These are phyloP conservation scores for Hyles lineata DNA, from an alignment of 2,888 invertebrate species.

Conservation along the genomic window DNA sequence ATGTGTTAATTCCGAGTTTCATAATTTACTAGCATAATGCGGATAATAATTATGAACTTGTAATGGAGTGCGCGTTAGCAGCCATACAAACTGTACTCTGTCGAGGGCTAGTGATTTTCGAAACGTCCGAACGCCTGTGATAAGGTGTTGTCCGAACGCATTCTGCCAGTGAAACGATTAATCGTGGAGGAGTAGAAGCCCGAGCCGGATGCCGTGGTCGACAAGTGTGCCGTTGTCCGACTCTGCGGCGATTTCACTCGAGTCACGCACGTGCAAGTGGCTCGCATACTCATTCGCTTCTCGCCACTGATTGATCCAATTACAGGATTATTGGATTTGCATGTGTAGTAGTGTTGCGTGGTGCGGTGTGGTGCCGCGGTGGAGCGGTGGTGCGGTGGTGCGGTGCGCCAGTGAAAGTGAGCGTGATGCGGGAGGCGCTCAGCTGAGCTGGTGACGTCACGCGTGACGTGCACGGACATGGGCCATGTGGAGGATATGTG, in stretches of 20 bases:
- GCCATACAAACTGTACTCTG: not conserved
- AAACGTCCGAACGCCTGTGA: slow-evolving; percentile 9
- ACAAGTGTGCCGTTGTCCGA: slow-evolving; percentile 72
- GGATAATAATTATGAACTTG: slow-evolving; percentile 47
- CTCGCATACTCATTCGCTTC: slow-evolving; percentile 61
- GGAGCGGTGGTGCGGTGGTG: slow-evolving; percentile 44
- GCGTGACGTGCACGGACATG: slow-evolving; percentile 73
- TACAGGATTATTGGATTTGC: slow-evolving; percentile 65
- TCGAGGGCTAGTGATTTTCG: slow-evolving; percentile 25
- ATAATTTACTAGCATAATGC: slow-evolving; percentile 56
- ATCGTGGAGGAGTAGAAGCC: slow-evolving; percentile 48
- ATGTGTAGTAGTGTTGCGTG: slow-evolving; percentile 51
- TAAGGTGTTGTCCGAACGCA: slow-evolving; percentile 11
- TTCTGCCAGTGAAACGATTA: slow-evolving; percentile 31
- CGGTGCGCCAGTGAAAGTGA: slow-evolving; percentile 73
- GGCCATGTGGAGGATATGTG: slow-evolving; percentile 83
- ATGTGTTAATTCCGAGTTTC: slow-evolving; percentile 58
- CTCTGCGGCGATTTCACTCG: slow-evolving; percentile 73
- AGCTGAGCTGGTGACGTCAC: slow-evolving; percentile 71
- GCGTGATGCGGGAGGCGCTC: slow-evolving; percentile 66
- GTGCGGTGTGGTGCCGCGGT: slow-evolving; percentile 36
- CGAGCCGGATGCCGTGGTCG: slow-evolving; percentile 64
- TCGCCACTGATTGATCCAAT: slow-evolving; percentile 65
- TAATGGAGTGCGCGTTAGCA: slow-evolving; percentile 42
- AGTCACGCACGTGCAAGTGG: slow-evolving; percentile 76